phyloP scores from a whole-genome alignment of 2,113 vertebrate genomes.

The Syrrhaptes paradoxus region DNA sequence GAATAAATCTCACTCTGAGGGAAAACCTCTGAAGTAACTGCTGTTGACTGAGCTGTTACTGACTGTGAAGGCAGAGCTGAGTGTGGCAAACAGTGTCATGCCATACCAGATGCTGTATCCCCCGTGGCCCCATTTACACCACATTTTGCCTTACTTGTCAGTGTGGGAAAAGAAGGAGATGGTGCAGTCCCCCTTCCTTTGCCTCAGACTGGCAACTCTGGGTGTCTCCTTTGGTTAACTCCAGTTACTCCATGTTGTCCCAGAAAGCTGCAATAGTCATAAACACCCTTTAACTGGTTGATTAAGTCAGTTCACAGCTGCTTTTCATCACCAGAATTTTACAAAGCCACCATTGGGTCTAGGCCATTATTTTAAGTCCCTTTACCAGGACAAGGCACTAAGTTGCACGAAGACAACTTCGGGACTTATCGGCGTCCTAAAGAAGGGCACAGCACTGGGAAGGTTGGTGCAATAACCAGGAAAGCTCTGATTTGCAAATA shows the following conservation, averaged over 20 bases:
- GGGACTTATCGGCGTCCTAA: not conserved
- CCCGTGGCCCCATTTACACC: not conserved
- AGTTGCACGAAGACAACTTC: not conserved
- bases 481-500: not conserved
- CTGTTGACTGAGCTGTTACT: constrained; percentile 25
- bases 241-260: not conserved
- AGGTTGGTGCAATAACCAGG: not conserved
- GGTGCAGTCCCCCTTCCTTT: not conserved
- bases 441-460: not conserved
- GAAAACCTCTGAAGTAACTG: constrained; percentile 60
- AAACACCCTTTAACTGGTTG: not conserved
- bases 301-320: constrained; percentile 1
- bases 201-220: not conserved
- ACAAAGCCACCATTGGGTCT: not conserved
- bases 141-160: not conserved
- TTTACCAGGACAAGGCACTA: not conserved
- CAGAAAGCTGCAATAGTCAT: not conserved
- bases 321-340: constrained; percentile 2
- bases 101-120: constrained; percentile 4
- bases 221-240: not conserved
- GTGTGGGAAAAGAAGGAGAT: not conserved
- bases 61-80: constrained; percentile 44
- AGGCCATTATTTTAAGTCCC: not conserved
- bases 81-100: constrained; percentile 38
- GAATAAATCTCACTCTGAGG: constrained; percentile 53